These are phyloP conservation scores for Cercopithecus mitis DNA, from an alignment of 2,797 vertebrate species.

Conservation along the genomic window DNA sequence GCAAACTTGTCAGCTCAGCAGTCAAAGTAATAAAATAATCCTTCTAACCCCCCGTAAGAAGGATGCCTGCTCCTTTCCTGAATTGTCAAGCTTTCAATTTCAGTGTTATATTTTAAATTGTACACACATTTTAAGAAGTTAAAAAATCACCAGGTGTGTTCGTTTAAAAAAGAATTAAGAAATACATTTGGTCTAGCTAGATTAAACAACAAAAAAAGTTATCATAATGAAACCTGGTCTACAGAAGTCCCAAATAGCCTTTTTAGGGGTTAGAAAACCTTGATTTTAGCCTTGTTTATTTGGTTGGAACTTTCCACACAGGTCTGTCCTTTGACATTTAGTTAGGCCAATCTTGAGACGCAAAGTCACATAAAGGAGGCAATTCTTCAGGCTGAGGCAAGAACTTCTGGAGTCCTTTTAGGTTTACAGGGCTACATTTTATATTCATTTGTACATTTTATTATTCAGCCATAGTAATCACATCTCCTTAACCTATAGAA, in stretches of 20 bases:
- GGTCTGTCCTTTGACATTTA: slow-evolving; percentile 6
- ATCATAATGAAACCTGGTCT: neutral
- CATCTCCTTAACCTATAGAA: neutral
- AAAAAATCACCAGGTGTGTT: neutral
- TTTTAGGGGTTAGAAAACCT: neutral
- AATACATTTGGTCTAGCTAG: neutral
- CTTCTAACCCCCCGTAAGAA: neutral
- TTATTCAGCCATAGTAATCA: neutral
- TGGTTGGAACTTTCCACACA: neutral
- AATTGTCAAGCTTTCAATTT: neutral
- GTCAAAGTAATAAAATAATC: neutral
- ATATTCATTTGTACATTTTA: neutral
- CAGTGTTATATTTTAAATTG: slow-evolving; percentile 1
- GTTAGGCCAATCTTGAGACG: neutral
- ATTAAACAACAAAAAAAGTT: neutral
- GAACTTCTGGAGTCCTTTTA: neutral
- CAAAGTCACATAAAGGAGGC: neutral
- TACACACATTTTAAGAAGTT: neutral
- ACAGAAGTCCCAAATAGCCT: neutral
- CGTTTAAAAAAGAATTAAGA: neutral
- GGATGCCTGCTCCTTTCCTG: neutral
- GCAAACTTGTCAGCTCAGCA: neutral
- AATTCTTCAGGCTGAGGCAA: neutral
- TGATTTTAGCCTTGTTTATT: neutral
- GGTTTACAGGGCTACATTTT: neutral